A percentile compares a stretch with the other conserved stretches of the same genome.
phyloP scores from a whole-genome alignment of 64 coral and sea anemone genomes.

The Acropora yongei region DNA sequence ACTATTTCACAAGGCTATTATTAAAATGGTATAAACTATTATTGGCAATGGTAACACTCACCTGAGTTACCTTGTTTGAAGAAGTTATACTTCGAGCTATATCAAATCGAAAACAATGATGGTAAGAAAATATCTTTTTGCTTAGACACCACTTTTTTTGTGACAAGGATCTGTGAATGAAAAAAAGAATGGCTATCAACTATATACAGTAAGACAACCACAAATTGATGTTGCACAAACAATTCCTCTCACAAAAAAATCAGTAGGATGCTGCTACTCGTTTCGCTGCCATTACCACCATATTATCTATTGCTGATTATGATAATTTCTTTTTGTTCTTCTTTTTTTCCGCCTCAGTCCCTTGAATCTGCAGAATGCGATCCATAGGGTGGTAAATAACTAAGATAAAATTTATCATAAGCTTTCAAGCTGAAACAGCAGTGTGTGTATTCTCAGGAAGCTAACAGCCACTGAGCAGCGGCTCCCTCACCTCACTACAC shows the following conservation, averaged over 20 bases:
- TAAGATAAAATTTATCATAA: neutral
- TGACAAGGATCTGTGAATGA: slow-evolving; percentile 13
- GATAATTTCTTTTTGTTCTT: no score
- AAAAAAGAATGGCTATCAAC: neutral
- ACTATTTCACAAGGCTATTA: no score
- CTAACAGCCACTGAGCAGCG: no score
- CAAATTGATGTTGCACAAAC: no score
- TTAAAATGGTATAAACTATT: neutral
- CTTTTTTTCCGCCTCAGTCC: no score
- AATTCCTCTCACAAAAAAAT: no score
- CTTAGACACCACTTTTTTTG: neutral
- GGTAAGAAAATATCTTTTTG: neutral
- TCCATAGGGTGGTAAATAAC: neutral
- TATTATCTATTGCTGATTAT: no score
- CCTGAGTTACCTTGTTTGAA: neutral
- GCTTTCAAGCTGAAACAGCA: neutral
- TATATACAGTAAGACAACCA: neutral
- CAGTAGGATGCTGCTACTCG: no score
- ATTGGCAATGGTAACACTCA: neutral
- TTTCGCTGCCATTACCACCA: no score
- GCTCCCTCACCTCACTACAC: no score
- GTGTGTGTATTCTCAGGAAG: no score
- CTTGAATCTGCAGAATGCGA: no score
- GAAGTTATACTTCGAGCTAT: neutral
- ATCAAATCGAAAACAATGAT: neutral